Conservation (phyloP, 2,797 vertebrate species). For the Echeneis naucrates region DNA sequence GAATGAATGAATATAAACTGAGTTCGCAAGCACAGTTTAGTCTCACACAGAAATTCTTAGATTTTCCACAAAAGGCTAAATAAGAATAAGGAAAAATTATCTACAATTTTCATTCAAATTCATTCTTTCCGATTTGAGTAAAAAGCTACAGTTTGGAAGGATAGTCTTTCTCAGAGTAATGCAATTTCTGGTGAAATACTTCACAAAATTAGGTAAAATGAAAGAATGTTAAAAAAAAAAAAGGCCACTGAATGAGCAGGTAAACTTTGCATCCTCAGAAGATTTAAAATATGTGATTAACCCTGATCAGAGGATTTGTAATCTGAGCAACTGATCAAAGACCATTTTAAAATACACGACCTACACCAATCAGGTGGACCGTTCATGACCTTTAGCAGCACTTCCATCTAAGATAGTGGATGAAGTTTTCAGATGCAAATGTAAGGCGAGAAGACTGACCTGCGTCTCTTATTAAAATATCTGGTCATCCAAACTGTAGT, state of each 20-base stretch:
- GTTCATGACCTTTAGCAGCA: conserved; percentile 2
- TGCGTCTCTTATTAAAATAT: conserved; percentile 28
- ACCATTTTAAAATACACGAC: conserved; percentile 1
- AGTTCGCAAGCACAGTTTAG: conserved; percentile 10
- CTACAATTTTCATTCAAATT: no score
- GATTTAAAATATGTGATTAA: neutral
- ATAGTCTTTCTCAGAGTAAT: neutral
- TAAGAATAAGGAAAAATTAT: neutral
- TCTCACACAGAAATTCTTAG: no score
- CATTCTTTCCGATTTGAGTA: no score
- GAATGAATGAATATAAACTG: conserved; percentile 55
- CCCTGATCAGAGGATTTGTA: neutral
- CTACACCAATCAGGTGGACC: neutral
- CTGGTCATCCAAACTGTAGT: conserved; percentile 6
- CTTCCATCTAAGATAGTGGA: neutral
- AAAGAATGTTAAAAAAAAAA: neutral
- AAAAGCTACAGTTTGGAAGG: neutral
- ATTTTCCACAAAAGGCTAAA: neutral
- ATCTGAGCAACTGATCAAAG: neutral
- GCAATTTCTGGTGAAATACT: neutral
- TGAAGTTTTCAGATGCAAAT: neutral
- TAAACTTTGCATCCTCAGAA: neutral
- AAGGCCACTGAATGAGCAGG: no score
- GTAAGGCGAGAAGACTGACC: conserved; percentile 50
- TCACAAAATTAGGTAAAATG: neutral